Evolutionary conservation across 2,888 invertebrate species (phyloP), one percentile per base, ranked within the genome.

Genomic region (Tinea semifulvella): DNA sequence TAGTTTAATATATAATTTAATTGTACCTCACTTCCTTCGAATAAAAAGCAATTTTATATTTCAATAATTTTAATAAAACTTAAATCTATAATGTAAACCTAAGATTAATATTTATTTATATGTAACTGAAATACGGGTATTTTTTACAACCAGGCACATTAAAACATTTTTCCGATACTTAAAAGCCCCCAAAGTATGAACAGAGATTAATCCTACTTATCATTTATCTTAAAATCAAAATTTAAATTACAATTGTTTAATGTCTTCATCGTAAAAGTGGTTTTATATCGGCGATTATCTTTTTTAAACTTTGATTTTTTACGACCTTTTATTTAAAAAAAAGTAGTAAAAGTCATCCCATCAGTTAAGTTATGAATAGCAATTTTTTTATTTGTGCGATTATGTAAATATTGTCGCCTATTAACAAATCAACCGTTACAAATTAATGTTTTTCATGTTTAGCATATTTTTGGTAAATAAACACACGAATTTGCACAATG

Each of bases 391-490:
- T 60, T 62, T 60, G 50, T 48, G 49, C 70, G 59, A 70, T 75
- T 76, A 77, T 77, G 79, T 66, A 76, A 76, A 71, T 45, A 44
- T 39, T 38, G 52, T 59, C 58, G 57, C 63, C 58, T 64, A 74
- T 75, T 75, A 75, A 61, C 77, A 80, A 74, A 79, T 79, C 76
- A 79, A 68, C 79, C 80, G 79, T 79, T 73, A 73, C 77, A 77
- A 79, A 79, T 79, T 73, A 70, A 68, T 80, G 73, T 80, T 79
- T 76, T 77, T 68, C 46, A 53, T 66, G 54, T 77, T 80, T 77
- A 58, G 60, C 79, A 80, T 79, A 77, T 58, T 62, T 65, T 61
- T 14, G 35, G 16, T 13, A 71, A 68, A 58, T 66, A 75, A 67
- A 61, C 71, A 60, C 71, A 68, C 70, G 75, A 76, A 57, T 53